Evolutionary conservation across 2,797 vertebrate genomes (phyloP).

Genomic region (Otolemur crassicaudatus): DNA sequence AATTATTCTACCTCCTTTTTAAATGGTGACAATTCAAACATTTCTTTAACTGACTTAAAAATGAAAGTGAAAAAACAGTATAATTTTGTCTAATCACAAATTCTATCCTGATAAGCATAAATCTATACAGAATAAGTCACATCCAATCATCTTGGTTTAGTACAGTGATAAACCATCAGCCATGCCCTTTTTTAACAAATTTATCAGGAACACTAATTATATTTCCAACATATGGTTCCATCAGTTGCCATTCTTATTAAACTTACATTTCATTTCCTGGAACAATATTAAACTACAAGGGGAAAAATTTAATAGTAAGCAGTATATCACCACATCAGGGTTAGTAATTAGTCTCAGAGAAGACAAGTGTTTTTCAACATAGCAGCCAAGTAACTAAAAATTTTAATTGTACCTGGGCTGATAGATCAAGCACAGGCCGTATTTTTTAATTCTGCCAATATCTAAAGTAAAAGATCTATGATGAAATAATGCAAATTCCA

Average conservation of each 20-base stretch:
- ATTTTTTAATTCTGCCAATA: conserved; percentile 15
- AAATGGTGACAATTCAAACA: conserved; percentile 2
- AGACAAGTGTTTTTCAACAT: conserved; percentile 48
- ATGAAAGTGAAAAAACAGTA: neutral
- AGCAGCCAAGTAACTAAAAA: neutral
- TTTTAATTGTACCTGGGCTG: neutral
- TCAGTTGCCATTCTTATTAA: conserved; percentile 71
- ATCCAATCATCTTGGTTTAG: neutral
- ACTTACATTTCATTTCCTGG: conserved; percentile 78
- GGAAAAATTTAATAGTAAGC: conserved; percentile 68
- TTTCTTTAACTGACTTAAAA: conserved; percentile 24
- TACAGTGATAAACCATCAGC: neutral
- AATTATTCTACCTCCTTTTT: conserved; percentile 39
- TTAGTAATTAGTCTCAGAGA: conserved; percentile 53
- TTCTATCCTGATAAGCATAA: neutral
- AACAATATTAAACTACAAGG: conserved; percentile 65
- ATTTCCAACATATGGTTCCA: conserved; percentile 46
- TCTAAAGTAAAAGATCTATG: conserved; percentile 40
- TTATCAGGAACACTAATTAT: conserved; percentile 65
- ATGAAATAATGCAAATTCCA: conserved; percentile 51
- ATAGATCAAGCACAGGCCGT: neutral
- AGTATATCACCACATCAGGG: conserved; percentile 10
- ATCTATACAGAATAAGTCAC: conserved; percentile 14
- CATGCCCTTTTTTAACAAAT: conserved; percentile 6
- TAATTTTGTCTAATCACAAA: neutral